These are phyloP conservation scores for Dolichotis patagonum DNA, from an alignment of 2,113 vertebrate species.

Conservation along the genomic window DNA sequence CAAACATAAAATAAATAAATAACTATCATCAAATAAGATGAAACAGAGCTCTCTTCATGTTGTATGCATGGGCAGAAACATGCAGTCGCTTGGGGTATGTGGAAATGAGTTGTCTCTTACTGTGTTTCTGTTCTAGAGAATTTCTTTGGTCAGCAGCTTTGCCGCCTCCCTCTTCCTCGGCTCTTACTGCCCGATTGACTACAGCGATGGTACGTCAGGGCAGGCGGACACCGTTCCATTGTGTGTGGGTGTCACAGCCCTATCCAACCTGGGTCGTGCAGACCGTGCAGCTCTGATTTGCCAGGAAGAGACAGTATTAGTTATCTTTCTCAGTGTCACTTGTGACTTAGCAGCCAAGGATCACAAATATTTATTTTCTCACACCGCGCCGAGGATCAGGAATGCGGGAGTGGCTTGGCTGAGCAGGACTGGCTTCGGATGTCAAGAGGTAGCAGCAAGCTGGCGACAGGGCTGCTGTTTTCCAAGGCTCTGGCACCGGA, in stretches of 20 bases:
- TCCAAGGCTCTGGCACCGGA: not conserved
- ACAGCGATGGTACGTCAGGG: constrained; percentile 91
- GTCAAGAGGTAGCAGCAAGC: not conserved
- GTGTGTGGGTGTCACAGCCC: fast-evolving
- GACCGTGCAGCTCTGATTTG: not conserved
- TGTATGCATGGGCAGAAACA: not conserved
- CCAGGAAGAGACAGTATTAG: not conserved
- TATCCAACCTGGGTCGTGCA: not conserved
- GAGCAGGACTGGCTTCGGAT: too few relatives aligned
- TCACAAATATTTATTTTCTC: not conserved
- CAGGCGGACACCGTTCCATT: not conserved
- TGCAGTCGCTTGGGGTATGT: not conserved
- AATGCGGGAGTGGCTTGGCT: not conserved
- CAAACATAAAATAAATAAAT: not conserved
- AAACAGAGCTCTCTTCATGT: not conserved
- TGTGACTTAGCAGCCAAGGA: not conserved
- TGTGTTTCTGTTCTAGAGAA: constrained; percentile 89
- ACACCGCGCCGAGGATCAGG: not conserved
- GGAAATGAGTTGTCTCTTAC: not conserved
- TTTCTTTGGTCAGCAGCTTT: constrained; percentile 97
- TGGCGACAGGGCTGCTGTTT: not conserved
- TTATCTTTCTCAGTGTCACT: not conserved
- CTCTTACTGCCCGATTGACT: constrained; percentile 92
- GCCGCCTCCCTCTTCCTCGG: constrained; percentile 96
- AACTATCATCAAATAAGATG: not conserved